Evolutionary conservation across 2,797 vertebrate genomes (phyloP).

Genomic region (Labroides dimidiatus): DNA sequence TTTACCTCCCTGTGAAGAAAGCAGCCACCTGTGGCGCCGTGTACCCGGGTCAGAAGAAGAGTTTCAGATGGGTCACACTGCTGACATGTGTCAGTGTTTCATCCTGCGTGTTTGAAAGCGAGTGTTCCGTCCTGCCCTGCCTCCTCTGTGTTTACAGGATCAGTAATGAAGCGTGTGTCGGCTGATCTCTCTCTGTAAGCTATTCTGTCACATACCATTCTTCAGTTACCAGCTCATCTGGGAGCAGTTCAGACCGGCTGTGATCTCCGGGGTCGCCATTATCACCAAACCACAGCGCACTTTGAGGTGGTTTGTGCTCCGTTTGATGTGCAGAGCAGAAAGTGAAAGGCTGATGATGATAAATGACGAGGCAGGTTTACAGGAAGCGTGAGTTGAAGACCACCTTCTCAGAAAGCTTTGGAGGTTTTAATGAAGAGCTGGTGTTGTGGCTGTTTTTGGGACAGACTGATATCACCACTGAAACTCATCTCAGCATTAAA

Average conservation of each 20-base stretch:
- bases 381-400: conserved; percentile 15
- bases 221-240: conserved; percentile 57
- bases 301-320: conserved; percentile 32
- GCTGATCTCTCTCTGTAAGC: conserved; percentile 9
- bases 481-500: too few species aligned
- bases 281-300: conserved; percentile 57
- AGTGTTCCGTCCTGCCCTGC: neutral
- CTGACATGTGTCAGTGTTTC: neutral
- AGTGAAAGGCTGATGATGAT: conserved; percentile 46
- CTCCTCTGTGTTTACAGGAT: conserved; percentile 40
- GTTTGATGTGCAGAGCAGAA: conserved; percentile 59
- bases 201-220: conserved; percentile 9
- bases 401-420: neutral
- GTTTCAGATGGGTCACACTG: too few species aligned
- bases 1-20: conserved; percentile 8
- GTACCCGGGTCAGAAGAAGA: conserved; percentile 28
- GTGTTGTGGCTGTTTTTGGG: too few species aligned
- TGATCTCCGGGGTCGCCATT: conserved; percentile 50
- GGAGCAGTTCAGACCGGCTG: conserved; percentile 59
- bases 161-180: conserved; percentile 48
- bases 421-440: neutral
- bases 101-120: neutral
- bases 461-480: too few species aligned
- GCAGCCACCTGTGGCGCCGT: conserved; percentile 49
- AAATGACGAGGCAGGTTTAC: conserved; percentile 11